Base-by-base conservation (phyloP, 2,797 vertebrate genomes). In the Pelodytes ibericus region DNA sequence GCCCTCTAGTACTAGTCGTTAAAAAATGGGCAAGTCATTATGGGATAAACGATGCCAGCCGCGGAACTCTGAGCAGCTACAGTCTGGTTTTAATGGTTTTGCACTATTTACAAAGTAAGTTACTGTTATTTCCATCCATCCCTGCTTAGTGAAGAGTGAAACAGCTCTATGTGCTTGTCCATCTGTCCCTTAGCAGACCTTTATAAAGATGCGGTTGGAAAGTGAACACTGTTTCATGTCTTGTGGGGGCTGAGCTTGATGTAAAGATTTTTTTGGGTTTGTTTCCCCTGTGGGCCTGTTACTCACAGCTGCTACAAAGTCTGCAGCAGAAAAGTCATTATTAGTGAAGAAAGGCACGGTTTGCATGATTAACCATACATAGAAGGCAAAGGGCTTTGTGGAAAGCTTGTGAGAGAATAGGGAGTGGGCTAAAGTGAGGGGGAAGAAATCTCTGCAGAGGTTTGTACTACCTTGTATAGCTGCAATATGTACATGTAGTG, bases 51-150 rank as follows among this genome's bases (percentile, higher is more conserved):
- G 95, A 99, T 79, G 97, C 98, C 85, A 99, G 97, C 88, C 95
- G 95, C 80, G 98, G 97, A 85, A 99, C 98, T 41, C 89, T 99
- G 82, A 99, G 75, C 93, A 99, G 97, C 91, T 99, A 99, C 85
- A 93, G 95, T 67, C 92, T 99, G 81, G 95, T 94, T 59, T 89
- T 99, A 87, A 96, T 99, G 98, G 94, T 95, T 85, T 91, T 99
- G 85, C 94, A 98, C 92, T 99, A 95, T 89, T 95, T 99, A 88
- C 98, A 99, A 90, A 97, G 98, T 99, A 88, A 95, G 96, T 94
- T 2, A 11, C 22, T 39, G 7, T 13, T 39, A 2, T 39, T 13
- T 39, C 7, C 15, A 13, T 13, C 1, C 36, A 39, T 39, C n/a
- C n/a, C n/a, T n/a, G n/a, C n/a, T n/a, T n/a, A n/a, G n/a, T n/a